Base-by-base conservation (phyloP, 2,888 invertebrate genomes). In the Luperina testacea region DNA sequence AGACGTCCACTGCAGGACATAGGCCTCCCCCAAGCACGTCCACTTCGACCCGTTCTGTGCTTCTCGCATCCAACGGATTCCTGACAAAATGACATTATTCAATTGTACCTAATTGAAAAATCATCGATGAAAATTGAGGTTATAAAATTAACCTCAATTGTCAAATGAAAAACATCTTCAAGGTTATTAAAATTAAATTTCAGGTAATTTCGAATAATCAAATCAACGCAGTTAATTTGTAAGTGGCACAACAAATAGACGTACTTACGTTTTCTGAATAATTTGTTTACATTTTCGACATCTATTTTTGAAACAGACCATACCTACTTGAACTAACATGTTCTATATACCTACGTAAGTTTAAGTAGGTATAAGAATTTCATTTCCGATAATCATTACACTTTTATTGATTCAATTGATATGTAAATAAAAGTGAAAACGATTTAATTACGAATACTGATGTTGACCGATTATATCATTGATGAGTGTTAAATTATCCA, bases 391-490 rank as follows among this genome's bases (percentile, higher is more conserved):
- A 67, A 65, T 87, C 65, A 87, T 87, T 87, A 85, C 85, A 87
- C 82, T 87, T 85, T 87, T 75, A 82, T 82, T 70, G 71, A 75
- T 72, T 74, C 75, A 77, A 77, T 85, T 78, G 67, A 8, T 77
- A 67, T 65, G 64, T 59, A 45, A 77, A 78, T 75, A 83, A 88
- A 88, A 89, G 89, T 89, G 87, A 87, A 89, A 89, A 74, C 82
- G 77, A 77, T 80, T 76, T 76, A 59, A 79, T 83, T 80, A 82
- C 51, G 59, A 78, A 82, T 72, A 77, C 61, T 70, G 78, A 87
- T 85, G 71, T 79, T 63, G 63, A 68, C 70, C 6, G 86, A 81
- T 68, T 51, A 57, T 67, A 79, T 82, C 79, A 78, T 67, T 82
- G 82, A 84, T 61, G 80, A 72, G 72, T 79, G 74, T 82, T 80